phyloP scores from a whole-genome alignment of 2,888 invertebrate species.

The Polietes domitor region DNA sequence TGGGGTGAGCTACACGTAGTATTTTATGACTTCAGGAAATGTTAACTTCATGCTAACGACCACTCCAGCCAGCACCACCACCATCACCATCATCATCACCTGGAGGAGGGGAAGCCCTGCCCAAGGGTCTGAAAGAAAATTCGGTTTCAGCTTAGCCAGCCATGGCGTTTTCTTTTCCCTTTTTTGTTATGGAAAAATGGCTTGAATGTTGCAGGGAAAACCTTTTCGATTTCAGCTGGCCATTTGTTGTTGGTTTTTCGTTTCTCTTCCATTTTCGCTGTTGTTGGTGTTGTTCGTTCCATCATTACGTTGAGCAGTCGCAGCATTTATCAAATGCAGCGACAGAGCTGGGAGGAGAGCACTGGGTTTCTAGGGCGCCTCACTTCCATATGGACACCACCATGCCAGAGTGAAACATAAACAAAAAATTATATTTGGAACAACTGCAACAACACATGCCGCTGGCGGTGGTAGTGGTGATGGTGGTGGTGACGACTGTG shows the following conservation, averaged over 20 bases:
- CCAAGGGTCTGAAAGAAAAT: slow-evolving; percentile 9
- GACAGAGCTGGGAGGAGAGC: slow-evolving; percentile 40
- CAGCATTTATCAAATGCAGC: slow-evolving; percentile 39
- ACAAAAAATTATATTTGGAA: slow-evolving; percentile 10
- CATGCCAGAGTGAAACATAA: background rate
- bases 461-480: background rate
- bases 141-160: slow-evolving; percentile 26
- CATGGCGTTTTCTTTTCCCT: background rate
- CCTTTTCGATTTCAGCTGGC: background rate
- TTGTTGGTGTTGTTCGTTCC: background rate
- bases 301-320: background rate
- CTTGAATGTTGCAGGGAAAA: slow-evolving; percentile 4
- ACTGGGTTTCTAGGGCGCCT: slow-evolving; percentile 62
- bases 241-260: slow-evolving; percentile 4
- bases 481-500: background rate
- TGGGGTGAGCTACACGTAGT: background rate
- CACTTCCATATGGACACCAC: slow-evolving; percentile 40
- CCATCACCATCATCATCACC: too few relatives aligned
- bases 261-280: slow-evolving; percentile 2
- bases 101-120: background rate
- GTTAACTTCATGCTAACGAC: slow-evolving; percentile 59
- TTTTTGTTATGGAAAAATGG: background rate
- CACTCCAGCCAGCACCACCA: slow-evolving; percentile 27
- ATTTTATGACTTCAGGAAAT: slow-evolving; percentile 60
- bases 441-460: slow-evolving; percentile 11